phyloP scores from a whole-genome alignment of 2,797 vertebrate species.

The Leuciscus waleckii region DNA sequence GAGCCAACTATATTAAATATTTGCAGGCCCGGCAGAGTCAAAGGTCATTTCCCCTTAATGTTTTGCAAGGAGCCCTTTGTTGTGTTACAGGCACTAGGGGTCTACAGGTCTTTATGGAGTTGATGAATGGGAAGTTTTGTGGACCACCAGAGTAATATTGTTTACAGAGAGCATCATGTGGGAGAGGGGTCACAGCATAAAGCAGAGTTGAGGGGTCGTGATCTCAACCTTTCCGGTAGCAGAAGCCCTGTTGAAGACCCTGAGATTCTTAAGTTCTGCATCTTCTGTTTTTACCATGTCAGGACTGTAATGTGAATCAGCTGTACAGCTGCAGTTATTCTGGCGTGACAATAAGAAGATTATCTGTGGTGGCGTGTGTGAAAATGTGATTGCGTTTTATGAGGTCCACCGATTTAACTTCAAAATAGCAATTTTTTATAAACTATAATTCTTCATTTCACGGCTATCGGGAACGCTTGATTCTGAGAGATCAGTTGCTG shows the following conservation, averaged over 20 bases:
- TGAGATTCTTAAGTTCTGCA: constrained; percentile 45
- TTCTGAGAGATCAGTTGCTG: background rate
- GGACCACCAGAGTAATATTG: constrained; percentile 59
- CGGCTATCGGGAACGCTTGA: background rate
- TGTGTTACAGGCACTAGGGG: constrained; percentile 59
- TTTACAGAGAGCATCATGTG: constrained; percentile 51
- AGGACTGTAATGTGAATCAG: constrained; percentile 47
- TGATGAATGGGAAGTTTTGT: constrained; percentile 53
- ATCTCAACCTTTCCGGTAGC: constrained; percentile 40
- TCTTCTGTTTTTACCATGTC: background rate
- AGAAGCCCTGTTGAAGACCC: constrained; percentile 33
- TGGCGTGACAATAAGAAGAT: constrained; percentile 18
- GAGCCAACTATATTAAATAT: constrained; percentile 53
- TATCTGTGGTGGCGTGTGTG: constrained; percentile 15
- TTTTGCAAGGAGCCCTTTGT: constrained; percentile 67
- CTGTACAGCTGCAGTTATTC: constrained; percentile 30
- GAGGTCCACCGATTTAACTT: constrained; percentile 5
- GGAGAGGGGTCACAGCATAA: constrained; percentile 44
- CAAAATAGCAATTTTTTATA: constrained; percentile 14
- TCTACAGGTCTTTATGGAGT: constrained; percentile 48
- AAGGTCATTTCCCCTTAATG: constrained; percentile 67
- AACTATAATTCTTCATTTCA: constrained; percentile 1
- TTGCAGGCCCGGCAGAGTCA: constrained; percentile 51
- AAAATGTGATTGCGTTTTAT: background rate
- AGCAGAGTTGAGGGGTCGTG: constrained; percentile 49